These are phyloP conservation scores for Bucco capensis DNA, from an alignment of 2,113 vertebrate species.

Conservation along the genomic window DNA sequence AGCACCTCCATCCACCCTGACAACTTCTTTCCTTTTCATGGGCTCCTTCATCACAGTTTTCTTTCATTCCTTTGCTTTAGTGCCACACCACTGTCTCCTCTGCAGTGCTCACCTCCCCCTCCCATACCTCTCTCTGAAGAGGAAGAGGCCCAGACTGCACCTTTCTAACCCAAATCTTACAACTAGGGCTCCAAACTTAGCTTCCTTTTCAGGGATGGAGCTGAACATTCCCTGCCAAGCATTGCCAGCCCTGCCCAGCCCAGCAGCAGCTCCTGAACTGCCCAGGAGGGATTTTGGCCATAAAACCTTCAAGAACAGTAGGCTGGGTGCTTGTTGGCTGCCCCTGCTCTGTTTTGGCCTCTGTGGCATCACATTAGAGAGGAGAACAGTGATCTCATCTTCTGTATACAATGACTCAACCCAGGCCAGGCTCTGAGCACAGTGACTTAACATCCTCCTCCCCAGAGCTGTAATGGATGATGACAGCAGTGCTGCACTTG, in stretches of 20 bases:
- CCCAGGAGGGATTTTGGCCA: neutral
- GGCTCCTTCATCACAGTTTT: neutral
- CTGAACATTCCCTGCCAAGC: neutral
- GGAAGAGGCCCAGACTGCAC: neutral
- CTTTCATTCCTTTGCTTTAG: neutral
- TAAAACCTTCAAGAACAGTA: neutral
- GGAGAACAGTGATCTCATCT: neutral
- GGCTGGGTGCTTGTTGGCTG: neutral
- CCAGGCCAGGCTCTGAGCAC: rapidly evolving
- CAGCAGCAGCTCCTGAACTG: neutral
- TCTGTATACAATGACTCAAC: neutral
- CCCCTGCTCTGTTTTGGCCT: neutral
- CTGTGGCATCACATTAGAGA: neutral
- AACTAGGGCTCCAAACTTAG: neutral
- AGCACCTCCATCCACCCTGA: neutral
- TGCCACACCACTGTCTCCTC: neutral
- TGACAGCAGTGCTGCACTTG: rapidly evolving
- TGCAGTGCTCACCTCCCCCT: rapidly evolving
- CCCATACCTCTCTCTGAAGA: rapidly evolving
- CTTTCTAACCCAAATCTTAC: neutral
- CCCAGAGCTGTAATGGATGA: rapidly evolving
- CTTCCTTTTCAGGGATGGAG: too few relatives aligned
- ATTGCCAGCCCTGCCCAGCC: neutral
- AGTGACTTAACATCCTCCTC: neutral
- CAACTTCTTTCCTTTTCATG: neutral